These are phyloP conservation scores for Phylloscopus whistleri DNA, from an alignment of 2,113 vertebrate species.

Conservation along the genomic window DNA sequence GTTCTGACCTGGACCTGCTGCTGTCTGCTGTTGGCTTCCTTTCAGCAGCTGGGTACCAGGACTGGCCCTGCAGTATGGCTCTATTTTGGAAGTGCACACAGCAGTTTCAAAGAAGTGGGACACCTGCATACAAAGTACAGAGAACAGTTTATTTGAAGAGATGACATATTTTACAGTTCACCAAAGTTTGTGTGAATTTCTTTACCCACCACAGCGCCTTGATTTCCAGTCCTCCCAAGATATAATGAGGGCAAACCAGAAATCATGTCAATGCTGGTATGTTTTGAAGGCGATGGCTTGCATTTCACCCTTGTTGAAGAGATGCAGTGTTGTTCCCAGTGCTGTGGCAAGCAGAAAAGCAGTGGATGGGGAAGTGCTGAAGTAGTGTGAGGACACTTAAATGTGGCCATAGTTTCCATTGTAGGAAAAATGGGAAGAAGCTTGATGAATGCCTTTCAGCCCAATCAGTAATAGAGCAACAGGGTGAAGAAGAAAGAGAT, in stretches of 20 bases:
- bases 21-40: neutral
- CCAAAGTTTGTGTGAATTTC: neutral
- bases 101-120: neutral
- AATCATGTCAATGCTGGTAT: neutral
- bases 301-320: neutral
- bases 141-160: neutral
- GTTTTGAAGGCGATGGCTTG: neutral
- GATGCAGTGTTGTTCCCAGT: neutral
- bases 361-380: neutral
- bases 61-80: neutral
- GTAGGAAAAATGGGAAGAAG: neutral
- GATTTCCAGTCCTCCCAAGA: neutral
- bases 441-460: neutral
- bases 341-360: neutral
- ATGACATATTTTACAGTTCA: neutral
- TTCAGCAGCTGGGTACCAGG: neutral
- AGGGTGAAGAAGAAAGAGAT: neutral
- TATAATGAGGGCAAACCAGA: neutral
- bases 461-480: neutral
- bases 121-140: neutral
- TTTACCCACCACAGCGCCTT: neutral
- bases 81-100: neutral
- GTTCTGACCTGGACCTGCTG: neutral
- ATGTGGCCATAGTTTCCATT: neutral
- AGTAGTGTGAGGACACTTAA: neutral